phyloP scores from a whole-genome alignment of 1,140 invertebrate species.

The Drosophila ficusphila region DNA sequence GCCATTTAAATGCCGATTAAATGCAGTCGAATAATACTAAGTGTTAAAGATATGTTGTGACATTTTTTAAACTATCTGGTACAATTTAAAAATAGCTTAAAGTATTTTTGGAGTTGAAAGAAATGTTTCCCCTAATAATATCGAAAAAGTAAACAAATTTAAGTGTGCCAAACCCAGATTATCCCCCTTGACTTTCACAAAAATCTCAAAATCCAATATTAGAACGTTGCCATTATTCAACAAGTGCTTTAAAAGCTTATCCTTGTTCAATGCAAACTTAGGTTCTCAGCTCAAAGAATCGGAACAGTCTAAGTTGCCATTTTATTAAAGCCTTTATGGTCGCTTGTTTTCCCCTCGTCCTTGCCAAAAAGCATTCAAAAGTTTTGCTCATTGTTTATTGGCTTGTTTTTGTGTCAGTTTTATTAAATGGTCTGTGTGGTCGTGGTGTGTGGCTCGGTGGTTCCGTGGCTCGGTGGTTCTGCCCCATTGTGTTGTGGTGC shows the following conservation, averaged over 20 bases:
- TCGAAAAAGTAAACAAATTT: too few species aligned
- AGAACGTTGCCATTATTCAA: constrained; percentile 4
- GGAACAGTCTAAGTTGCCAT: neutral
- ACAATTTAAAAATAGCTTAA: too few species aligned
- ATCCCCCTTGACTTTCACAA: neutral
- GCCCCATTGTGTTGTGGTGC: neutral
- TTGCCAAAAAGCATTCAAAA: neutral
- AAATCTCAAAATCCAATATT: too few species aligned
- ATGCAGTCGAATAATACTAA: neutral
- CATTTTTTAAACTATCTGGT: neutral
- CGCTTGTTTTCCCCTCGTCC: neutral
- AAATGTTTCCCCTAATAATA: too few species aligned
- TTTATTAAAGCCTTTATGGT: neutral
- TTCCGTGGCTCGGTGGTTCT: neutral
- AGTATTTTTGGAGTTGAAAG: too few species aligned
- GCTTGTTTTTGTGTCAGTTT: constrained; percentile 11
- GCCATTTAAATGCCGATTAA: constrained; percentile 1
- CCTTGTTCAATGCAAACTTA: neutral
- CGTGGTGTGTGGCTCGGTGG: neutral
- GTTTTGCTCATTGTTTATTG: constrained; percentile 2
- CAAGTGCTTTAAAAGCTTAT: neutral
- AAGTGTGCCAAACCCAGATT: too few species aligned
- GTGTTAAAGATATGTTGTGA: too few species aligned
- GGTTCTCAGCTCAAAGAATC: neutral
- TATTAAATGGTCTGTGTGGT: constrained; percentile 6